Conservation (phyloP, 2,888 invertebrate genomes). For the Lasioglossum leucozonium region DNA sequence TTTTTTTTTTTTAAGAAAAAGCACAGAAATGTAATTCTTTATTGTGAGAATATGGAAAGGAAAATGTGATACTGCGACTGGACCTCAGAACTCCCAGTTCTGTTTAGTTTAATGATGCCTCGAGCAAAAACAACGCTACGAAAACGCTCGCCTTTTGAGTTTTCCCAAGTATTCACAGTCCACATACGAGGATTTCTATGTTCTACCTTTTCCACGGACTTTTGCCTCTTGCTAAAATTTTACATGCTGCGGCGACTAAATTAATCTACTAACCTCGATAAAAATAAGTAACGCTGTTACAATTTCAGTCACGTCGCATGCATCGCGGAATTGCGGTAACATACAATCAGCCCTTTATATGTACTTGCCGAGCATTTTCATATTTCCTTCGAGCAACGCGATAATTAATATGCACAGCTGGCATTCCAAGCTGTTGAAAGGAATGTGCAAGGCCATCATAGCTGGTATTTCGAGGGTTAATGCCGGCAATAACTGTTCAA, state of each 20-base stretch:
- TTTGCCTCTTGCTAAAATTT: not conserved
- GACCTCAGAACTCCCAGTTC: not conserved
- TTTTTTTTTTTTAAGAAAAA: not conserved
- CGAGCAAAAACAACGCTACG: not conserved
- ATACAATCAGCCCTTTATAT: not conserved
- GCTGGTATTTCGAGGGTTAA: not conserved
- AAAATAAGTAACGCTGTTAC: not conserved
- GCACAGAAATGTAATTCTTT: not conserved
- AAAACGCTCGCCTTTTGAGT: not conserved
- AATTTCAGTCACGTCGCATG: not conserved
- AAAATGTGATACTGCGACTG: not conserved
- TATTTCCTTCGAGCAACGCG: not conserved
- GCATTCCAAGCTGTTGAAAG: not conserved
- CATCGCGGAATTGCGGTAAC: not conserved
- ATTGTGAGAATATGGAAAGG: not conserved
- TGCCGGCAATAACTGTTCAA: not conserved
- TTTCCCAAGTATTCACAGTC: not conserved
- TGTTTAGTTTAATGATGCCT: not conserved
- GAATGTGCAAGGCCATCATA: not conserved
- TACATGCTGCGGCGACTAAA: not conserved
- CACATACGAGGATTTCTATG: not conserved
- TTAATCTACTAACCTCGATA: not conserved
- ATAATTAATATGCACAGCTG: not conserved
- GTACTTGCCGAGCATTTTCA: not conserved
- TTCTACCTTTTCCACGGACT: not conserved